Conservation (phyloP, 2,113 vertebrate species). For the Microcebus jonahi region DNA sequence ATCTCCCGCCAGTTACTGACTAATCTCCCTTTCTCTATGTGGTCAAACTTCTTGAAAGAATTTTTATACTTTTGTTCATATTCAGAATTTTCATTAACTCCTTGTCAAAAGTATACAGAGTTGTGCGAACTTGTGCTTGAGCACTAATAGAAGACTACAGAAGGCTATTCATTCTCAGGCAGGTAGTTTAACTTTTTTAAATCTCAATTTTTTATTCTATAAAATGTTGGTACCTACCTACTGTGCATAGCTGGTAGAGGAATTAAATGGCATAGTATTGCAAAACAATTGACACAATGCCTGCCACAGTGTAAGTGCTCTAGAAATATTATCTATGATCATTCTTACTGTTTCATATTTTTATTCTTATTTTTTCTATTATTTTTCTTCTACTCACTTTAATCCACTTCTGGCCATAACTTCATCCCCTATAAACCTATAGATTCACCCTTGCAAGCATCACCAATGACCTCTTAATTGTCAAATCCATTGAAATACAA, state of each 20-base stretch:
- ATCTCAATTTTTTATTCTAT: neutral
- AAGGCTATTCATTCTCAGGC: neutral
- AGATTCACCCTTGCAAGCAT: neutral
- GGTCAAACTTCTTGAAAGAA: neutral
- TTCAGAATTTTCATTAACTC: neutral
- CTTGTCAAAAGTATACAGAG: neutral
- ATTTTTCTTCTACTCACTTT: no score
- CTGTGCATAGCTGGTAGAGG: neutral
- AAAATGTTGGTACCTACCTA: neutral
- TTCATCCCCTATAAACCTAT: neutral
- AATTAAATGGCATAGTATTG: neutral
- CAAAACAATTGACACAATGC: neutral
- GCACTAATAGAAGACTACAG: neutral
- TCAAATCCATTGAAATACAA: neutral
- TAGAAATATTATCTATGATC: neutral
- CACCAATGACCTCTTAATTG: neutral
- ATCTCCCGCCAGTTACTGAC: neutral
- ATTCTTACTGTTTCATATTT: neutral
- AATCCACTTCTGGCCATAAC: no score
- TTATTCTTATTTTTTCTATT: neutral
- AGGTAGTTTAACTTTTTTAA: neutral
- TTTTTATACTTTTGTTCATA: neutral
- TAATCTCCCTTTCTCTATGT: neutral
- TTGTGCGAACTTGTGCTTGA: neutral
- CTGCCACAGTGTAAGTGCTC: neutral